These are phyloP conservation scores for Illadopsis cleaveri DNA, from an alignment of 2,113 vertebrate genomes.

Conservation along the genomic window DNA sequence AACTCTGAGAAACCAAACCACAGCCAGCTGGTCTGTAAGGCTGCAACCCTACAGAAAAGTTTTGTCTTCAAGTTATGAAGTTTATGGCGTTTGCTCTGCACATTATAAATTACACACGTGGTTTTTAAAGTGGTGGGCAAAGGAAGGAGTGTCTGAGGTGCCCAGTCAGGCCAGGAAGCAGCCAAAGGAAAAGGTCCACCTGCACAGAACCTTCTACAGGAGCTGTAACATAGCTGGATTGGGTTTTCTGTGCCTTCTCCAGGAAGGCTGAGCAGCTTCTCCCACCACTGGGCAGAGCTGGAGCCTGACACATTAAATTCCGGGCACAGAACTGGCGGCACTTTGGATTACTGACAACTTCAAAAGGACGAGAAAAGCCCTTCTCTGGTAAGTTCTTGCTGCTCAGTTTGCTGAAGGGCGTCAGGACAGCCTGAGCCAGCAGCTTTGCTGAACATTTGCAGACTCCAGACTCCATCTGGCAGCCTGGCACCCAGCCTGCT, in stretches of 20 bases:
- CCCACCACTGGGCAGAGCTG: not conserved
- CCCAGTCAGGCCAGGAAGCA: rapidly evolving
- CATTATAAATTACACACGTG: rapidly evolving
- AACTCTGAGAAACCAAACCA: not conserved
- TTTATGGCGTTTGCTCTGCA: rapidly evolving
- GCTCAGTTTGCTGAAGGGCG: not conserved
- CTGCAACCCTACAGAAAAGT: not conserved
- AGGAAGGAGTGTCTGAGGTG: not conserved
- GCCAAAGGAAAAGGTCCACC: not conserved
- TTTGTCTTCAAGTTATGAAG: not conserved
- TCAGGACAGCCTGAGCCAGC: not conserved
- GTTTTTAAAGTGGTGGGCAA: not conserved
- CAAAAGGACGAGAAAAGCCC: not conserved
- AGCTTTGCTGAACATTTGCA: not conserved
- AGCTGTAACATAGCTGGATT: not conserved
- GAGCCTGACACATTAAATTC: not conserved
- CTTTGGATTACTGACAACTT: not conserved
- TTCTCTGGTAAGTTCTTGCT: not conserved
- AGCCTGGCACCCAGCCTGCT: not conserved
- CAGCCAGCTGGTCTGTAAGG: not conserved
- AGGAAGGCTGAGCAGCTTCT: not conserved
- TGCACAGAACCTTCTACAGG: not conserved
- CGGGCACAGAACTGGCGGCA: rapidly evolving
- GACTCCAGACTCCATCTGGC: not conserved
- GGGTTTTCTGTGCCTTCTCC: too few species aligned